These are phyloP conservation scores for Cheilosia pagana DNA, from an alignment of 2,888 invertebrate genomes.

Conservation along the genomic window DNA sequence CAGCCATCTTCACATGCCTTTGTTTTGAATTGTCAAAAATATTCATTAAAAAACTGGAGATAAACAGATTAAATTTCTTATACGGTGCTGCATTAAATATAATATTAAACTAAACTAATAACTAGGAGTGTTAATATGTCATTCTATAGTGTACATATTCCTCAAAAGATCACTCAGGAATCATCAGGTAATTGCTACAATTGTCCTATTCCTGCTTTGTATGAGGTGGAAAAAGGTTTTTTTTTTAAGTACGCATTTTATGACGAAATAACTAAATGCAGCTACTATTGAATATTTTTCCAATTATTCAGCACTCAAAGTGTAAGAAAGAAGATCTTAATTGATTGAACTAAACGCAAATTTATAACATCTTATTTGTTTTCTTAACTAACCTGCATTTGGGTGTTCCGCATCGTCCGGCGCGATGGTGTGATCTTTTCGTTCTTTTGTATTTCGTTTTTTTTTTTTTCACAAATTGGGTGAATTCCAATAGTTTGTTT, in stretches of 20 bases:
- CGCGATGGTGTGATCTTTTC: conserved; percentile 31
- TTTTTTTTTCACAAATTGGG: conserved; percentile 16
- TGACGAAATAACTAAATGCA: conserved; percentile 11
- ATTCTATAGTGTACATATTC: conserved; percentile 68
- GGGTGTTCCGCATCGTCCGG: background rate
- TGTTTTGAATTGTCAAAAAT: conserved; percentile 61
- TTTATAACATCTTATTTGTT: background rate
- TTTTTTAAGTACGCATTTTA: conserved; percentile 13
- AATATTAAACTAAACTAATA: conserved; percentile 9
- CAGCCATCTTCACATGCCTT: conserved; percentile 39
- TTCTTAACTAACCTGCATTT: conserved; percentile 28
- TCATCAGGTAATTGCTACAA: conserved; percentile 33
- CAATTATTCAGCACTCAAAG: background rate
- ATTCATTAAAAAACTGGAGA: conserved; percentile 65
- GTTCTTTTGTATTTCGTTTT: background rate
- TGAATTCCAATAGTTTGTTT: conserved; percentile 53
- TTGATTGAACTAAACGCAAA: background rate
- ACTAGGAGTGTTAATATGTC: conserved; percentile 52
- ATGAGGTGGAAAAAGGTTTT: background rate
- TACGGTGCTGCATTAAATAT: conserved; percentile 35
- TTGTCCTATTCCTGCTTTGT: background rate
- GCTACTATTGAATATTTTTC: background rate
- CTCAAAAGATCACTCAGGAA: conserved; percentile 52
- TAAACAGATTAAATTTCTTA: conserved; percentile 62
- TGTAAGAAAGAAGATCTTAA: background rate